Base-by-base conservation (phyloP, 2,113 vertebrate species). In the Ariopsis seemanni region DNA sequence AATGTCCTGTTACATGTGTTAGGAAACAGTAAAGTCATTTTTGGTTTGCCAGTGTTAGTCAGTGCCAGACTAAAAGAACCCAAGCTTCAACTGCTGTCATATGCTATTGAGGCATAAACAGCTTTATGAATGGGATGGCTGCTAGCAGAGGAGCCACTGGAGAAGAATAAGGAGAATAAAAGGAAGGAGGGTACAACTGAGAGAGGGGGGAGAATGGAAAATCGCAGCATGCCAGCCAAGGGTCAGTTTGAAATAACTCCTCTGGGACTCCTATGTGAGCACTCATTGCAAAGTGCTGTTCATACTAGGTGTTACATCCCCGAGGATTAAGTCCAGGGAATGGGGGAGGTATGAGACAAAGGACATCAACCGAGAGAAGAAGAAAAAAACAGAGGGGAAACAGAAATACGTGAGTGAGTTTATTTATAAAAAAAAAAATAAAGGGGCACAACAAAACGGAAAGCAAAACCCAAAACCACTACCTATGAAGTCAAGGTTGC, bases 91-190 rank as follows among this genome's bases (percentile, higher is more conserved):
- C 55, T 65, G 48, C 52, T 89, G 53, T 75, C 87, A 80, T 81
- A 52, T 72, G 75, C 67, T 60, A 18, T 83, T 79, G 52, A 74
- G 65, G 53, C 74, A 88, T 72, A 83, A 58, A 80, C 57, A 84
- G 69, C 82, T 88, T 80, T 85, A 80, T 74, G 34, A 82, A 88
- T 60, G 14, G 83, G 62, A 58, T 18, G 60, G 82, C 85, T 85
- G 80, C 74, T 85, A 63, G 53, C n/a, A 71, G 63, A 83, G 27
- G 74, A 81, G 48, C 52, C 57, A 50, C 55, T 62, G 5, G 65
- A 74, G 34, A 83, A 84, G 81, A 84, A 83, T 65, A 67, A 77
- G 53, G 27, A 67, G 6, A n/a, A 62, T 48, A 62, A 71, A 53
- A 57, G 60, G 11, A 42, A 52, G 80, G 80, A 75, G n/a, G n/a